Evolutionary conservation across 1,140 invertebrate genomes (phyloP), one percentile per base, ranked within the genome.

Genomic region (Zaprionus tsacasi): DNA sequence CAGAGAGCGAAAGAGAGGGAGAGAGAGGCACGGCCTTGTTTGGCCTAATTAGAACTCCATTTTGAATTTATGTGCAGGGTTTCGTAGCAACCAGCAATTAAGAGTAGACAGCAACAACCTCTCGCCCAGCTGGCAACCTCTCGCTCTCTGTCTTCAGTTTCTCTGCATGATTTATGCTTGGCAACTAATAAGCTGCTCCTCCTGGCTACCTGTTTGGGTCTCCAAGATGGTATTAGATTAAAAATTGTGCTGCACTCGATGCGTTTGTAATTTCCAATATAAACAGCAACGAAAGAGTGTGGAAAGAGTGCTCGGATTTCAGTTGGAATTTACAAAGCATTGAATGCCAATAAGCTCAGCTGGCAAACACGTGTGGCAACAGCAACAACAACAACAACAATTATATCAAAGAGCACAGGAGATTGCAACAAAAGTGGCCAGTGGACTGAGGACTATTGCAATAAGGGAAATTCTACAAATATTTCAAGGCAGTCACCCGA

Each of bases 391-490:
- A 17, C 63, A 56, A 27, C 27, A 69, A 64, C 64, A 70, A 60
- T 50, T 50, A 50, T 12, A 50, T 11, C 38, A 60, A 67, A 63
- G 54, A 8, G 35, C 15, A 43, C 12, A 33, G 21, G 0, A 25
- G 10, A 50, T 13, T 58, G 35, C 13, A 45, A 58, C 33, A 55
- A 52, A 69, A 50, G 56, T 79, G 78, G 79, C 67, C 70, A 86
- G 59, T 72, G 78, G 74, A 81, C 38, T 40, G 38, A 40, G 13
- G 13, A n/a, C 81, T 78, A 75, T 63, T 71, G 79, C 83, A 86
- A 87, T 87, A 87, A 86, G 73, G 81, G 71, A 79, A 89, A 88
- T 88, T 85, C 81, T 88, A 66, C 81, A 70, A 89, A 88, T 89
- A 81, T 88, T 88, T 87, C 57, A 70, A 89, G 77, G 70, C 70